phyloP scores from a whole-genome alignment of 2,113 vertebrate genomes.

The Isurus oxyrinchus region DNA sequence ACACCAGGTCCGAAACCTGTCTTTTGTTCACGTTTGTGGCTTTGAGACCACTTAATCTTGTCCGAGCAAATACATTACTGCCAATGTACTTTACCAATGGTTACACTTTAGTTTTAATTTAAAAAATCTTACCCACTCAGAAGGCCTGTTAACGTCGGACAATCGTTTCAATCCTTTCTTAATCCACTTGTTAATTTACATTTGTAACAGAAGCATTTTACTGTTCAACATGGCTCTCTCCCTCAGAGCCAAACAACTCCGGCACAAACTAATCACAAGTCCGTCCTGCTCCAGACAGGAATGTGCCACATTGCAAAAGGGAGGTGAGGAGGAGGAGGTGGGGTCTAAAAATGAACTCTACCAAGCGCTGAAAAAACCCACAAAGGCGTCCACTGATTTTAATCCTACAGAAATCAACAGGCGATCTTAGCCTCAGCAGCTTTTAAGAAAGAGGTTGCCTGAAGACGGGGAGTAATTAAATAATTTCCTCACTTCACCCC shows the following conservation, averaged over 20 bases:
- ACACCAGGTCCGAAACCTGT: neutral
- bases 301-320: conserved; percentile 29
- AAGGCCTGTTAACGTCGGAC: neutral
- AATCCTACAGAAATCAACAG: neutral
- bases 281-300: conserved; percentile 23
- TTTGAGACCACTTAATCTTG: conserved; percentile 14
- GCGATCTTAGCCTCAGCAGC: neutral
- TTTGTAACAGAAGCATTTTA: neutral
- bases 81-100: neutral
- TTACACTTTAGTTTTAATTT: neutral
- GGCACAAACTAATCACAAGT: conserved; percentile 27
- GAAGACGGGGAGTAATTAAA: neutral
- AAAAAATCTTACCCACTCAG: conserved; percentile 12
- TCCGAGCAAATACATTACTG: neutral
- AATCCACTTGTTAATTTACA: conserved; percentile 32
- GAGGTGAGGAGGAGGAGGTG: neutral
- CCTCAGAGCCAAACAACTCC: conserved; percentile 24
- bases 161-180: conserved; percentile 24
- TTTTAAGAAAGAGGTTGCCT: neutral
- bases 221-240: conserved; percentile 24
- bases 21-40: conserved; percentile 31
- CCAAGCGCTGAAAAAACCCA: conserved; percentile 1
- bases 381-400: conserved; percentile 2
- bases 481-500: neutral
- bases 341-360: neutral